Base-by-base conservation (phyloP, 2,797 vertebrate genomes). In the Pangasius djambal region DNA sequence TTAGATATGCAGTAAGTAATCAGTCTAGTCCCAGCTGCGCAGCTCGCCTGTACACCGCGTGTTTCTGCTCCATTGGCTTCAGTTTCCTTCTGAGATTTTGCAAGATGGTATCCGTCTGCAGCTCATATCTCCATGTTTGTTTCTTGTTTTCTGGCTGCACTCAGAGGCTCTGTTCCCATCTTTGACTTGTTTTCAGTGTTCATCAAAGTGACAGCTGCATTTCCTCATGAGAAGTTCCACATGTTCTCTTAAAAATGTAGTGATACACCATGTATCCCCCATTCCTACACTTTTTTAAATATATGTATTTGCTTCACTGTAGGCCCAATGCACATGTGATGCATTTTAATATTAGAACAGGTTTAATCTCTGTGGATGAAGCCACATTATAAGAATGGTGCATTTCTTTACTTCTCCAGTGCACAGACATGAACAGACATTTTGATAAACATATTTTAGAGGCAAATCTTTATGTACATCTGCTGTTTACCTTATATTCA, bases 201-300 rank as follows among this genome's bases (percentile, higher is more conserved):
- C 44, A 77, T 50, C 88, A 87, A 89, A 90, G 88, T 91, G 74
- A 87, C 83, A 70, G 65, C 81, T 72, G 63, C 55, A 6, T 89
- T 67, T 37, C 57, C 57, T 61, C 79, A 28, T 10, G 79, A 83
- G 79, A 83, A 13, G 20, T 83, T 83, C 44, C 79, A 44, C 57
- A 83, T 63, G 34, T 28, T 63, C 22, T 83, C 57, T 83, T 63
- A 40, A 63, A 63, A 28, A 63, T 28, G 34, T 20, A 28, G 22
- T 44, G 34, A 83, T 83, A 25, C 31, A 59, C 55, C n/a, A 20
- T 59, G 34, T 61, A 82, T 34, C 77, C 75, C 52, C n/a, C n/a
- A 34, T 34, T 55, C 20, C n/a, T 55, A 34, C 2, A n/a, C 28
- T 5, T 79, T 34, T 31, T n/a, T 52, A 69, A 9, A 65, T 37